Conservation (phyloP, 2,797 vertebrate species). For the Rhinichthys osculus region DNA sequence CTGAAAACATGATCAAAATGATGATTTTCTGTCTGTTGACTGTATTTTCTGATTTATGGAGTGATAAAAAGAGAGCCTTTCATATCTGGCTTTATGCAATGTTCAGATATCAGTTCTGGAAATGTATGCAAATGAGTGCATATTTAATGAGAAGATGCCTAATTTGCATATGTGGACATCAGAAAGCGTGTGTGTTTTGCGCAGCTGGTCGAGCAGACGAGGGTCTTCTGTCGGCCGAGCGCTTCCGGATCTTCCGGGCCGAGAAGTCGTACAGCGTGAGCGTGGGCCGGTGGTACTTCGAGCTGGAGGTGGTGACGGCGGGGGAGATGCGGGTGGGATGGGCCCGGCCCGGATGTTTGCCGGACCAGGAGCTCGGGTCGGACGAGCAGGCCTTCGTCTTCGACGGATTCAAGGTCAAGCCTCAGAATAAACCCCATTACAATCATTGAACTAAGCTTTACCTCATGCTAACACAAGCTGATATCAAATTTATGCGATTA, state of each 20-base stretch:
- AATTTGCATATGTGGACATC: not conserved
- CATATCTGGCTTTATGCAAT: no score
- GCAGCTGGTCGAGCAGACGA: slow-evolving; percentile 81
- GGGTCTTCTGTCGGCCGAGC: slow-evolving; percentile 81
- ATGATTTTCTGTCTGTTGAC: no score
- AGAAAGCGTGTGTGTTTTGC: not conserved
- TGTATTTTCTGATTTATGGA: no score
- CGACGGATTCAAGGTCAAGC: slow-evolving; percentile 91
- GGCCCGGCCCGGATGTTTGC: slow-evolving; percentile 89
- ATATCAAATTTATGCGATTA: no score
- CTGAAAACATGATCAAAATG: no score
- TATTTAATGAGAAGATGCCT: not conserved
- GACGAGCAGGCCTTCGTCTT: slow-evolving; percentile 94
- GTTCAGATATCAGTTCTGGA: not conserved
- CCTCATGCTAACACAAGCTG: not conserved
- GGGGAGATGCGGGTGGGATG: slow-evolving; percentile 95
- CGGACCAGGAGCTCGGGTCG: slow-evolving; percentile 90
- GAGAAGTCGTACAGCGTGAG: slow-evolving; percentile 92
- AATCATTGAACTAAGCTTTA: not conserved
- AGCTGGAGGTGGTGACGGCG: slow-evolving; percentile 89
- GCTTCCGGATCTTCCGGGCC: slow-evolving; percentile 92
- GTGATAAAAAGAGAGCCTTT: no score
- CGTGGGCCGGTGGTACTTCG: slow-evolving; percentile 95
- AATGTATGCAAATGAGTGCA: not conserved
- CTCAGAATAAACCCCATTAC: not conserved